Evolutionary conservation across 1,140 invertebrate genomes (phyloP), one percentile per base, ranked within the genome.

Genomic region (Tetramorium alpestre): DNA sequence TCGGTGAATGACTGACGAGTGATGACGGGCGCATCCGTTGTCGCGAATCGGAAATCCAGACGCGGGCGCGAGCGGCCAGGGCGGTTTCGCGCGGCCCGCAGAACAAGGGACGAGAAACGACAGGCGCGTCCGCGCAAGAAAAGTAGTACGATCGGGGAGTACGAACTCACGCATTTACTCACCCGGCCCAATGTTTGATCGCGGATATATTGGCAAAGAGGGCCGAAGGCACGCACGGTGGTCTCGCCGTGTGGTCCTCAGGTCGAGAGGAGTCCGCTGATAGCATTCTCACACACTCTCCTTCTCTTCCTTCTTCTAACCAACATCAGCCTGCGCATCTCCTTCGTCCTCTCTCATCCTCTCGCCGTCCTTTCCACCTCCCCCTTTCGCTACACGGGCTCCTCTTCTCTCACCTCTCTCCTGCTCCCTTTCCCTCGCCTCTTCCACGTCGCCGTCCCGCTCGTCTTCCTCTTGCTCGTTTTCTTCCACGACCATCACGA

Each of bases 241-340:
- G 92, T 93, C 92, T 93, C 92, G 91, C 92, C 88, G 92, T 93
- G 92, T 93, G 92, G 92, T 93, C 92, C 90, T 70, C 86, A 38
- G 92, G 90, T 92, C 91, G 91, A 91, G 92, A 87, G 64, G 87
- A 92, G 87, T 81, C 87, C 80, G 91, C 88, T 92, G 91, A 93
- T 93, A 93, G 92, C 88, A 90, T 91, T 92, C 91, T 93, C 92
- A 92, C 92, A 92, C 91, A 93, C 91, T 87, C 88, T 88, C 77
- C 69, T 82, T 62, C 64, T 70, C 49, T 47, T 77, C 60, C 51
- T 70, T 87, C 81, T 64, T 78, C 51, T 62, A 33, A 73, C 86
- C 64, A 73, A 60, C 51, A 56, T 60, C 56, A 22, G 44, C 56
- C 62, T 49, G 70, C 44, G 41, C 56, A 49, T 73, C 75, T 75